Evolutionary conservation across 1,140 invertebrate genomes (phyloP).

Genomic region (Pollicipes pollicipes): DNA sequence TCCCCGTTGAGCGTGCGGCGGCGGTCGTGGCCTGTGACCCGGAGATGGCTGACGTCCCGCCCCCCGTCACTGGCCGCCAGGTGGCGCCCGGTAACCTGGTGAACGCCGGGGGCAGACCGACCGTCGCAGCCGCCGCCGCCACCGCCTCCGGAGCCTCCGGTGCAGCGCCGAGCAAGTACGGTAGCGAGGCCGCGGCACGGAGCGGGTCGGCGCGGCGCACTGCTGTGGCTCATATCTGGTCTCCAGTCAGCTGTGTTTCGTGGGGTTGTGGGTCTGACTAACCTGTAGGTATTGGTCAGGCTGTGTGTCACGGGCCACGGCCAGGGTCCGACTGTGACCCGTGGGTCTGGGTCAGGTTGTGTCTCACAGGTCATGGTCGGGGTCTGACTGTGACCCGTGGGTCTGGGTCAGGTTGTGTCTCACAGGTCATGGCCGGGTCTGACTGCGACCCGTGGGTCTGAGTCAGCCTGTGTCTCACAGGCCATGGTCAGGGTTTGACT

Average conservation of each 20-base stretch:
- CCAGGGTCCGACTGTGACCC: conserved; percentile 10
- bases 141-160: not conserved
- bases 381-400: conserved; percentile 9
- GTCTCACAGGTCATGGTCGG: not conserved
- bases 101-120: conserved; percentile 23
- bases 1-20: no score
- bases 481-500: no score
- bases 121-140: conserved; percentile 3
- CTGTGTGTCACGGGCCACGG: not conserved
- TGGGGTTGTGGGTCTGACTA: not conserved
- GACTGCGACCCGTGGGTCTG: conserved; percentile 1
- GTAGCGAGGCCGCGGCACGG: no score
- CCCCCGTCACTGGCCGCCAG: conserved; percentile 3
- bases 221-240: not conserved
- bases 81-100: conserved; percentile 21
- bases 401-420: not conserved
- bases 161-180: conserved; percentile 3
- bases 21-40: no score
- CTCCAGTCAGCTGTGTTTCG: not conserved
- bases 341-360: not conserved
- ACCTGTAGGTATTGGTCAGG: not conserved
- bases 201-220: not conserved
- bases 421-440: not conserved
- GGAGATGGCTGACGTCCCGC: no score
- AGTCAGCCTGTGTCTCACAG: not conserved